These are phyloP conservation scores for Xylophagus ater DNA, from an alignment of 2,888 invertebrate genomes.

Conservation along the genomic window DNA sequence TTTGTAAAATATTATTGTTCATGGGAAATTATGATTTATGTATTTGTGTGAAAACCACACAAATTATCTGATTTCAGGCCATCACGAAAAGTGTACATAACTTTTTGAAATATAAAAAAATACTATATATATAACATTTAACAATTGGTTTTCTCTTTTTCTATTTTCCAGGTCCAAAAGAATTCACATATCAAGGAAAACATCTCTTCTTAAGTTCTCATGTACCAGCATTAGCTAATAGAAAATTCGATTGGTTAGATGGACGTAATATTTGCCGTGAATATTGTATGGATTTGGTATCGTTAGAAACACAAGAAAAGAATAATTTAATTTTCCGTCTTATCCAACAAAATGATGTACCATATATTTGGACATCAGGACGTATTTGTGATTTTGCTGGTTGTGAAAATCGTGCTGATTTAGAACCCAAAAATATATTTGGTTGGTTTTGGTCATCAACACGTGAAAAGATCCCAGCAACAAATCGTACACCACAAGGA, in stretches of 20 bases:
- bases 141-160: slow-evolving; percentile 15
- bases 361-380: slow-evolving; percentile 89
- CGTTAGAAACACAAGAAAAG: slow-evolving; percentile 80
- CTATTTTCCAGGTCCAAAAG: slow-evolving; percentile 65
- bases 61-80: no score
- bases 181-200: slow-evolving; percentile 76
- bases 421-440: slow-evolving; percentile 73
- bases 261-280: slow-evolving; percentile 84
- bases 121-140: no score
- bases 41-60: no score
- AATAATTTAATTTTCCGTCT: slow-evolving; percentile 81
- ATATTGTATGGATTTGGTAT: slow-evolving; percentile 88
- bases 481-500: slow-evolving; percentile 51
- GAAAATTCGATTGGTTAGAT: slow-evolving; percentile 82
- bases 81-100: no score
- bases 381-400: slow-evolving; percentile 89
- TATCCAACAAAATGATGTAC: slow-evolving; percentile 78
- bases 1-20: no score
- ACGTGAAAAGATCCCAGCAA: slow-evolving; percentile 74
- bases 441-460: slow-evolving; percentile 94
- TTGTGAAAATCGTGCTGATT: slow-evolving; percentile 72
- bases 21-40: no score
- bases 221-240: slow-evolving; percentile 63
- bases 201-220: slow-evolving; percentile 83
- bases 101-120: no score